These are phyloP conservation scores for Capromys pilorides DNA, from an alignment of 2,797 vertebrate species.

Conservation along the genomic window DNA sequence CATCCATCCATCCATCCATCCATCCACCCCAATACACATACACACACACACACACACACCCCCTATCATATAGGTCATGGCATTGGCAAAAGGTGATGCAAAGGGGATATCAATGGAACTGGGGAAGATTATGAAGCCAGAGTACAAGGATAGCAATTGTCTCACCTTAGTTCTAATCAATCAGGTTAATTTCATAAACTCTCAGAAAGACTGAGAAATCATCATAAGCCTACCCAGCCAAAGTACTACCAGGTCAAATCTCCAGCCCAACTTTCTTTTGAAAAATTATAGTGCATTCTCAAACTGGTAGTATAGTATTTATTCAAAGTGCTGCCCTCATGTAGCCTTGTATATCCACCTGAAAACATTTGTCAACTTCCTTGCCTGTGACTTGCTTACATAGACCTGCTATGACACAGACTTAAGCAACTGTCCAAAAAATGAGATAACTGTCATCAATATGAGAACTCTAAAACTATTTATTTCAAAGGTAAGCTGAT, in stretches of 20 bases:
- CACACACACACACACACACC: background rate
- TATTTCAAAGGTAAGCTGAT: slow-evolving; percentile 45
- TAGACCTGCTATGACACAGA: background rate
- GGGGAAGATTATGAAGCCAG: background rate
- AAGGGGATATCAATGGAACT: background rate
- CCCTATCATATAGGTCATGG: background rate
- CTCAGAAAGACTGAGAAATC: background rate
- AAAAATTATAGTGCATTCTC: background rate
- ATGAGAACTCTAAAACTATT: background rate
- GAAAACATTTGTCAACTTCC: background rate
- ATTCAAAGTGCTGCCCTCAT: background rate
- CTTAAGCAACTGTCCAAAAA: slow-evolving; percentile 12
- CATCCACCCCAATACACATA: background rate
- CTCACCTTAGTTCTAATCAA: background rate
- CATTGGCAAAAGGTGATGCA: background rate
- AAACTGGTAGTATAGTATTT: background rate
- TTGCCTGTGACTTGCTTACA: background rate
- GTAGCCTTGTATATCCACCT: background rate
- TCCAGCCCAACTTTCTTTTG: background rate
- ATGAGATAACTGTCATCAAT: slow-evolving; percentile 18
- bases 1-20: background rate
- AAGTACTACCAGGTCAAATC: background rate
- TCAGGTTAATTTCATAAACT: background rate
- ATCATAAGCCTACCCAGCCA: background rate
- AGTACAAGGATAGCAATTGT: background rate